Conservation (phyloP, 2,113 vertebrate species). For the Vombatus ursinus region DNA sequence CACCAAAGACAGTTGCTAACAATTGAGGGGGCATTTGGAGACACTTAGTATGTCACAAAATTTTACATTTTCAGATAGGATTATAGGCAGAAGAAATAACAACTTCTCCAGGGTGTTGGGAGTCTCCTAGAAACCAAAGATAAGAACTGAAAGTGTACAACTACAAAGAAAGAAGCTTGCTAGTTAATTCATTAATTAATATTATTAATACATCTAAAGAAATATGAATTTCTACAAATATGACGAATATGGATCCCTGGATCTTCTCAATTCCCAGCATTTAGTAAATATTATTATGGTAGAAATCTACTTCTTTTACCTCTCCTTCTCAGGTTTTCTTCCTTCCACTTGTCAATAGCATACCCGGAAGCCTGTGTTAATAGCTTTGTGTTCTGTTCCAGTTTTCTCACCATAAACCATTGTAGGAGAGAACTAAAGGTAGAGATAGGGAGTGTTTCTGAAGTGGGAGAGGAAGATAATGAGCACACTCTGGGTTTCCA, state of each 20-base stretch:
- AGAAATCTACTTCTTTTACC: background rate
- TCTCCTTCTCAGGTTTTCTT: background rate
- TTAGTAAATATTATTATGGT: background rate
- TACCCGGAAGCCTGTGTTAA: background rate
- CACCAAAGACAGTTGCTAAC: background rate
- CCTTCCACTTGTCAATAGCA: background rate
- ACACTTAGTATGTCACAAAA: background rate
- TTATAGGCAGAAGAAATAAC: background rate
- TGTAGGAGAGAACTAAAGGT: background rate
- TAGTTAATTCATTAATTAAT: background rate
- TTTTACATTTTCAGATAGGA: background rate
- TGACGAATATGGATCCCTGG: background rate
- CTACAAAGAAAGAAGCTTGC: background rate
- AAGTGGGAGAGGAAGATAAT: accelerated
- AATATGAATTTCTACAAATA: background rate
- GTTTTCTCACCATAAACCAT: background rate
- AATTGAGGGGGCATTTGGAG: background rate
- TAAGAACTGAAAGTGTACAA: background rate
- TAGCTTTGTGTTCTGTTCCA: background rate
- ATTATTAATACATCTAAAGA: background rate
- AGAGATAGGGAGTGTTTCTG: background rate
- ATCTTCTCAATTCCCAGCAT: background rate
- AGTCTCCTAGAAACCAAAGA: background rate
- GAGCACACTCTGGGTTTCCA: background rate
- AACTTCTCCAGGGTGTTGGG: background rate